phyloP scores from a whole-genome alignment of 2,113 vertebrate genomes.

The Pangasianodon hypophthalmus region DNA sequence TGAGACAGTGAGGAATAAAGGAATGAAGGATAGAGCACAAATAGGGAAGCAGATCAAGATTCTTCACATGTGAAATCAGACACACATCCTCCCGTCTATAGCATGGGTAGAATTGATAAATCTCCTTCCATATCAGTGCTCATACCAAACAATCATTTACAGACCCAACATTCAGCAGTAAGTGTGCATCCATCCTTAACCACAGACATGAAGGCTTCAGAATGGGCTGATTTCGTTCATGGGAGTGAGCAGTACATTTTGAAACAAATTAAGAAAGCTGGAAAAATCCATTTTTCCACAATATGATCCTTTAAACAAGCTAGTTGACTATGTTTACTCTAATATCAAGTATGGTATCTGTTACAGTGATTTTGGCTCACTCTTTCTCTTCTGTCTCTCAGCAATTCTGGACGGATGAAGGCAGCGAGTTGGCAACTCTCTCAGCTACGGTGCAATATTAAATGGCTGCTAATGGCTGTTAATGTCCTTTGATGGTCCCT shows the following conservation, averaged over 20 bases:
- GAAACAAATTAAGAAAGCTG: background rate
- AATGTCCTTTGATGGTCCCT: conserved; percentile 42
- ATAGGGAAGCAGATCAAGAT: background rate
- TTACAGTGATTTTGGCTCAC: conserved; percentile 20
- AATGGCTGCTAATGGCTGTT: conserved; percentile 55
- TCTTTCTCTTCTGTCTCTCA: conserved; percentile 9
- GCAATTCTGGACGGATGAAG: conserved; percentile 37
- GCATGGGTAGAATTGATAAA: background rate
- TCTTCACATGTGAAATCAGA: background rate
- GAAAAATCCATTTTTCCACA: background rate
- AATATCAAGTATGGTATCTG: background rate
- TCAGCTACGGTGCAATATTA: conserved; percentile 17
- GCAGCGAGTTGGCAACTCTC: conserved; percentile 26
- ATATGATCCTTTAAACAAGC: background rate
- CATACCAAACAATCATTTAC: background rate
- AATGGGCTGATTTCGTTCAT: background rate
- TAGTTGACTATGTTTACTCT: background rate
- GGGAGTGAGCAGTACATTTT: background rate
- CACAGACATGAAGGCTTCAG: background rate
- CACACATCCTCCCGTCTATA: background rate
- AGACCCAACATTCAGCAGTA: background rate
- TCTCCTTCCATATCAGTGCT: background rate
- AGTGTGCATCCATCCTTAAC: background rate
- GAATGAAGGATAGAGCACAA: conserved; percentile 10
- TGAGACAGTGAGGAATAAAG: conserved; percentile 23